Base-by-base conservation (phyloP, 2,113 vertebrate species). In the Caracal caracal region DNA sequence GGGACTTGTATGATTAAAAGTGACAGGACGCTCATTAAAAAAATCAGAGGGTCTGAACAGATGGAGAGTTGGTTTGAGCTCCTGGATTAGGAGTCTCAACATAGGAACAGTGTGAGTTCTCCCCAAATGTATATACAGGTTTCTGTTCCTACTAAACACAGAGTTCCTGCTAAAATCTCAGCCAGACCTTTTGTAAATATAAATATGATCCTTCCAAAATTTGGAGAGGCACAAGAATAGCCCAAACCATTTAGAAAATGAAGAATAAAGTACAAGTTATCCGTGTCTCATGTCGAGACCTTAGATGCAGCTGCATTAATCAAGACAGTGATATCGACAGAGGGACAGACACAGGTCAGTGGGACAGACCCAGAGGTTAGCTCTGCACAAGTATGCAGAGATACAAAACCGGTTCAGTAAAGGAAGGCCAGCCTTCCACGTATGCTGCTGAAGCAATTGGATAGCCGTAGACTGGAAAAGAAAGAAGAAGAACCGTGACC, bases 291-390 rank as follows among this genome's bases (percentile, higher is more conserved):
- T 33, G 10, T 30, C 0, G 0, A 24, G 59, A 40, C 20, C 12
- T 24, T 7, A 8, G 30, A 2, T 40, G 4, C 40, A 5, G 10
- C 59, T 10, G 5, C 4, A 4, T 24, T 56, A 22, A 7, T 47
- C 33, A 4, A 51, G 30, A 8, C n/a, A 1, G 26, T 28, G 30
- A 37, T 20, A 10, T 0, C 1, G 24, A 2, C 0, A 0, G 49
- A 35, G 71, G 65, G 37, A 30, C 3, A 33, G 65, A 33, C 15
- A 10, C 1, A 1, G 56, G n/a, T 43, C 37, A 47, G 5, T 6
- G n/a, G 51, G 15, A 75, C 79, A 43, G 12, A 78, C 33, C 59
- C 9, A 1, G 10, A n/a, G 37, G 2, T n/a, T 26, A 3, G 24
- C 5, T 5, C 26, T 61, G 1, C 1, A 17, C 80, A 4, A 47